Conservation (phyloP, 2,113 vertebrate species). For the Eidolon helvum region DNA sequence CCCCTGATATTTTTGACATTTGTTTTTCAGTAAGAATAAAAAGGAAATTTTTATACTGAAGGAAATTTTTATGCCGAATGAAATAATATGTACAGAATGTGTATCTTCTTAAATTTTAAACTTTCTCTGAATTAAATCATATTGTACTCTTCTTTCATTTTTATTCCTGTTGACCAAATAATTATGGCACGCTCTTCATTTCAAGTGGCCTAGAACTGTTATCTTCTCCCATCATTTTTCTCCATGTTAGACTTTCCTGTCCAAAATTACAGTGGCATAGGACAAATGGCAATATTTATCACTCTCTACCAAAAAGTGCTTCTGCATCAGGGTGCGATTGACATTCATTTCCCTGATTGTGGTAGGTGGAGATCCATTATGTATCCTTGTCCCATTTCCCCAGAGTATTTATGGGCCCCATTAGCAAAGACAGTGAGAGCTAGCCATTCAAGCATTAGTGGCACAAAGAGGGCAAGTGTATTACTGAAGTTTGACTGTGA, state of each 20-base stretch:
- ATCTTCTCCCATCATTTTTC: not conserved
- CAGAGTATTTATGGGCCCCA: not conserved
- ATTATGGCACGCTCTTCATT: not conserved
- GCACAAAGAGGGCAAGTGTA: not conserved
- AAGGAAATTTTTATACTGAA: slow-evolving; percentile 34
- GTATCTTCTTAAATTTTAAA: not conserved
- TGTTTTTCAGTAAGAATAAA: slow-evolving; percentile 47
- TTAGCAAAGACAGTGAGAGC: slow-evolving; percentile 25
- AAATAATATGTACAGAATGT: not conserved
- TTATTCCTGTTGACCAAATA: slow-evolving; percentile 11
- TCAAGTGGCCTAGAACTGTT: not conserved
- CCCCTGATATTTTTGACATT: slow-evolving; percentile 67
- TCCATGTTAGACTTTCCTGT: not conserved
- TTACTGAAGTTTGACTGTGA: slow-evolving; percentile 41
- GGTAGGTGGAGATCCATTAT: slow-evolving; percentile 17
- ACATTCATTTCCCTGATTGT: slow-evolving; percentile 1
- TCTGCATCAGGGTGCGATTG: not conserved
- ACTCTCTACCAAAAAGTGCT: not conserved
- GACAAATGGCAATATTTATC: slow-evolving; percentile 56
- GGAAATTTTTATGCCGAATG: slow-evolving; percentile 37
- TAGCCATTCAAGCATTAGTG: not conserved
- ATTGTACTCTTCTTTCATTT: not conserved
- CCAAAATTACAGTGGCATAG: not conserved
- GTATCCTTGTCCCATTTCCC: not conserved
- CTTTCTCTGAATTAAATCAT: slow-evolving; percentile 17